Evolutionary conservation across 2,113 vertebrate genomes (phyloP), one percentile per base, ranked within the genome.

Genomic region (Rattus rattus): DNA sequence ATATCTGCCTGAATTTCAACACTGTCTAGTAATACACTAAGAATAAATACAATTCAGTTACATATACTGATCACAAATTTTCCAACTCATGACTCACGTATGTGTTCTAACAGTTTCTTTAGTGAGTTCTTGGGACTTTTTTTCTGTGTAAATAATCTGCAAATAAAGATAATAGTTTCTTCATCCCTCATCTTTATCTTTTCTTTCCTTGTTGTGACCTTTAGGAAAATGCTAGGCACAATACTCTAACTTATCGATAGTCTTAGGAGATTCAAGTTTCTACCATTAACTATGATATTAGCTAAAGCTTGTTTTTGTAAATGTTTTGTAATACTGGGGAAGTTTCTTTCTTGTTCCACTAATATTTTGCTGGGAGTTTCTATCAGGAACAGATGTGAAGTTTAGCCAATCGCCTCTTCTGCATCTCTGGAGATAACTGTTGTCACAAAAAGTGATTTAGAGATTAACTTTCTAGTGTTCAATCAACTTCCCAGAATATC

Each of bases 131-230:
- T 84, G 63, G 36, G 43, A 20, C 80, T 80, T 80, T 72, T 72
- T 84, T 59, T 26, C 59, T 54, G 88, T 16, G 59, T 13, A 70
- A 7, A 65, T 52, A 87, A 87, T 52, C 22, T 94, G 52, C 43
- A 95, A 92, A 63, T 77, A 93, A 93, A 95, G 19, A 47, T 19
- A 75, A 86, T 26, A 87, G 87, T 24, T 94, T 88, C 49, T 80
- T 90, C 13, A 67, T 61, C 79, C 90, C 70, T 85, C 84, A 88
- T 80, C 12, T 20, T 17, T 70, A 49, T 75, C 69, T 61, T 43
- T 33, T 69, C n/a, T n/a, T 73, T 12, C 49, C 30, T 94, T 85
- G 22, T 61, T 72, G 90, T 59, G 47, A 95, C 92, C 56, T 93
- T 5, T 36, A 96, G 54, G 24, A 39, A n/a, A 93, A 88, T 13